Evolutionary conservation across 2,888 invertebrate genomes (phyloP).

Genomic region (Rhagophthalmus giganteus): DNA sequence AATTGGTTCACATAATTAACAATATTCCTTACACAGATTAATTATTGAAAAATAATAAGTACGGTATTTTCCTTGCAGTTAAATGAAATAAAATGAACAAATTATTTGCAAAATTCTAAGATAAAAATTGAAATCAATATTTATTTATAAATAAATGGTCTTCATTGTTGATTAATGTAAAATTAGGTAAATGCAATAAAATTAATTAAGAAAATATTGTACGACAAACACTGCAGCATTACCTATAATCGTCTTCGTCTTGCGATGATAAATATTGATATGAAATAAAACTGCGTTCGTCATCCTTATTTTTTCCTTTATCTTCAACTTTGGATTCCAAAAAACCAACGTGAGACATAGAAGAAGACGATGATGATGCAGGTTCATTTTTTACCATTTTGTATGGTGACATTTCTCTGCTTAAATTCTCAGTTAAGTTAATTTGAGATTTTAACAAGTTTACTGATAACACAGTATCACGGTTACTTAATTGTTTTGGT

Average conservation of each 20-base stretch:
- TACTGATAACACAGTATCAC: slow-evolving; percentile 24
- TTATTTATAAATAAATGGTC: too few relatives aligned
- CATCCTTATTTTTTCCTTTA: slow-evolving; percentile 13
- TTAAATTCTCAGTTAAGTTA: slow-evolving; percentile 25
- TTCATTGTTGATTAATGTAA: too few relatives aligned
- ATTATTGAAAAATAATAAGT: too few relatives aligned
- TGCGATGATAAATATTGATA: slow-evolving; percentile 45
- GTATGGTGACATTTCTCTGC: slow-evolving; percentile 10
- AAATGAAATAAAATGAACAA: too few relatives aligned
- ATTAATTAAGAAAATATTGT: too few relatives aligned
- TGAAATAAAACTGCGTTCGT: slow-evolving; percentile 38
- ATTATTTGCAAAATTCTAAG: too few relatives aligned
- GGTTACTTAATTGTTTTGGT: slow-evolving; percentile 27
- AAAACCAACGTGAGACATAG: slow-evolving; percentile 8
- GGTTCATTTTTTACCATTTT: slow-evolving; percentile 10
- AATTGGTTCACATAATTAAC: too few relatives aligned
- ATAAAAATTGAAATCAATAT: too few relatives aligned
- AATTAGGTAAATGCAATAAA: too few relatives aligned
- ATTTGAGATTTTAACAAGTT: slow-evolving; percentile 32
- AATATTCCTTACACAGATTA: too few relatives aligned
- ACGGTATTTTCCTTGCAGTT: too few relatives aligned
- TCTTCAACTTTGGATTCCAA: slow-evolving; percentile 17
- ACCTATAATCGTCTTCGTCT: slow-evolving; percentile 48
- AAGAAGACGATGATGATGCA: slow-evolving; percentile 15
- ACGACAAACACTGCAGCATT: slow-evolving; percentile 12